Base-by-base conservation (phyloP, 30 jellyfish, hydroid and myxozoan genomes). In the Phacellophora camtschatica region DNA sequence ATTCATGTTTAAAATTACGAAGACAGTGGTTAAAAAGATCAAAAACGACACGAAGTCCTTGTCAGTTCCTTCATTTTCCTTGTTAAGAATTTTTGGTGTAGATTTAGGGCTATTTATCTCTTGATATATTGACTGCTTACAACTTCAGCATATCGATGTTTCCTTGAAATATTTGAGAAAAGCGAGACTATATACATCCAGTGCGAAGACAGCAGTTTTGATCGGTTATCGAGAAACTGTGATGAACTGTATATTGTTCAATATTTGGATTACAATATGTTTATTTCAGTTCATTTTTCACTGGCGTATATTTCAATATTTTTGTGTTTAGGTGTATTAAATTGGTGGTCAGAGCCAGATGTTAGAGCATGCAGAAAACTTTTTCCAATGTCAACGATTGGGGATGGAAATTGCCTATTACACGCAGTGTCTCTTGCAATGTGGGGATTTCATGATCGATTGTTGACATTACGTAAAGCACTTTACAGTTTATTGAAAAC, bases 371-470 rank as follows among this genome's bases (percentile, higher is more conserved):
- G 98, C 80, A 77, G 98, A 18, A 90, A 90, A 50, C 62, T 90
- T 32, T 90, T 83, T 67, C 98, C 98, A 25, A 70, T 90, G 81
- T 83, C 95, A 32, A 90, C 98, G 0, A 92, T 90, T 43, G 96
- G 98, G 7, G 98, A 90, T 90, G 98, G 98, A 15, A 90, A 90
- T 69, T 90, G 98, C 55, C 64, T 90, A 42, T 50, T 90, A 67
- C 98, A 90, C 50, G 96, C 98, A 3, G 98, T 88, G 11, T 90
- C 98, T 2, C 95, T 90, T 19, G 98, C 90, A 33, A 90, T 90
- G 98, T 90, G 95, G 96, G 98, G 98, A 8, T 83, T 90, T 46
- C 96, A 90, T 54, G 98, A 90, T 58, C 88, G 98, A 16, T 23
- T 83, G 56, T 71, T 90, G 55, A 81, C 91, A 5, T 76, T 90